A percentile compares a stretch with the other conserved stretches of the same genome.
Conservation (phyloP, 2,888 invertebrate genomes). For the Rhamphomyia laevipes region DNA sequence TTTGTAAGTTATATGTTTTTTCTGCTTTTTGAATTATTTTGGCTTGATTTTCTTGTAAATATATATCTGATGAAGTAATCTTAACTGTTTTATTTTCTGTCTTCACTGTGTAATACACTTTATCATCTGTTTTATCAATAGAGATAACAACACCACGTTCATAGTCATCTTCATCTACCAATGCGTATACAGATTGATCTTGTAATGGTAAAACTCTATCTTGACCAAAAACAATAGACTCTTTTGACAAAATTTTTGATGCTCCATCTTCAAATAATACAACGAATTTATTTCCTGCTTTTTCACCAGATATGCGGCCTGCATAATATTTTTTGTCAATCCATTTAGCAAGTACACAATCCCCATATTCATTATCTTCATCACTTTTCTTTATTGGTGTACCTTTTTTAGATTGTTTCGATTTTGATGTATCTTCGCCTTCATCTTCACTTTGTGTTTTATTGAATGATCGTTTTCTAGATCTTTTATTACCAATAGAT, state of each 20-base stretch:
- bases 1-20: not conserved
- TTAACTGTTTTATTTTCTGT: constrained; percentile 37
- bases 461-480: constrained; percentile 11
- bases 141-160: constrained; percentile 43
- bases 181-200: constrained; percentile 44
- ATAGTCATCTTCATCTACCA: constrained; percentile 43
- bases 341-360: constrained; percentile 52
- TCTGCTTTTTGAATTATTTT: constrained; percentile 36
- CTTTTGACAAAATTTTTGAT: constrained; percentile 45
- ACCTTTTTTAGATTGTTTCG: constrained; percentile 14
- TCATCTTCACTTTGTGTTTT: constrained; percentile 16
- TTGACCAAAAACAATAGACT: constrained; percentile 49
- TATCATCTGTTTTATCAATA: constrained; percentile 34
- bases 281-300: constrained; percentile 46
- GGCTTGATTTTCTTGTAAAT: constrained; percentile 46
- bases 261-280: constrained; percentile 54
- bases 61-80: constrained; percentile 43
- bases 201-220: constrained; percentile 37
- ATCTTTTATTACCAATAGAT: constrained; percentile 10
- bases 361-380: constrained; percentile 18
- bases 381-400: constrained; percentile 5
- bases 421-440: constrained; percentile 13
- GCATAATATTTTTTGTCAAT: constrained; percentile 56
- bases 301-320: constrained; percentile 45
- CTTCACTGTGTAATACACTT: constrained; percentile 17